These are phyloP conservation scores for Parapristionchus giblindavisi DNA, from an alignment of 2,888 invertebrate genomes.

Conservation along the genomic window DNA sequence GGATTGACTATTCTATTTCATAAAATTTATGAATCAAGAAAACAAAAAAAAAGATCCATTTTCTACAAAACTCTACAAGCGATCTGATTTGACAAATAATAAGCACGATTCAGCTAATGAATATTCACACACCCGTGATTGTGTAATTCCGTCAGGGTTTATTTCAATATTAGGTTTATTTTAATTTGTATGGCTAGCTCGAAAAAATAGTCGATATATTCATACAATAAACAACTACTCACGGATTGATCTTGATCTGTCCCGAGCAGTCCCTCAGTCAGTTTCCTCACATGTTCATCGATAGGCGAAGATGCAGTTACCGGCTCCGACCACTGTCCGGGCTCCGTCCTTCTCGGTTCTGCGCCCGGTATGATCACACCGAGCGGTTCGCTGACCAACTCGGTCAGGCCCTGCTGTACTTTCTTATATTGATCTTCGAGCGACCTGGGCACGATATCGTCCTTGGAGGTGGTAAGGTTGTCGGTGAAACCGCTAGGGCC, in stretches of 20 bases:
- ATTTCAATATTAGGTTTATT: too few relatives aligned
- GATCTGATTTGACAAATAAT: too few relatives aligned
- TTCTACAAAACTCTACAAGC: too few relatives aligned
- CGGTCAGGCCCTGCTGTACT: constrained; percentile 12
- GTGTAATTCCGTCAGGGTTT: too few relatives aligned
- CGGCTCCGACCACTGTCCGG: neutral
- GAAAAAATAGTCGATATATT: neutral
- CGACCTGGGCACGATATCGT: neutral
- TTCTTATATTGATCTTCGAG: constrained; percentile 20
- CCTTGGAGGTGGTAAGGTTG: too few relatives aligned
- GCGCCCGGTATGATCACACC: constrained; percentile 25
- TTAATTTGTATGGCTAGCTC: too few relatives aligned
- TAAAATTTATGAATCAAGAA: too few relatives aligned
- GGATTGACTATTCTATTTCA: too few relatives aligned
- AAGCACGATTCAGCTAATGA: too few relatives aligned
- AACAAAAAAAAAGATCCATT: too few relatives aligned
- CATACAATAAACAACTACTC: neutral
- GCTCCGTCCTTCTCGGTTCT: neutral
- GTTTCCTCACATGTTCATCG: constrained; percentile 20
- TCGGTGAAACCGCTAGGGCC: too few relatives aligned
- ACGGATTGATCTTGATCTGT: neutral
- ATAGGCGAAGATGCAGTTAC: constrained; percentile 5
- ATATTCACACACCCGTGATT: too few relatives aligned
- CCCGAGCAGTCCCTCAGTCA: neutral
- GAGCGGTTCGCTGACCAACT: constrained; percentile 22